Percentiles rank a stretch among this genome's conserved stretches.
These are phyloP conservation scores for Shargacucullia verbasci DNA, from an alignment of 2,888 invertebrate species.

Conservation along the genomic window DNA sequence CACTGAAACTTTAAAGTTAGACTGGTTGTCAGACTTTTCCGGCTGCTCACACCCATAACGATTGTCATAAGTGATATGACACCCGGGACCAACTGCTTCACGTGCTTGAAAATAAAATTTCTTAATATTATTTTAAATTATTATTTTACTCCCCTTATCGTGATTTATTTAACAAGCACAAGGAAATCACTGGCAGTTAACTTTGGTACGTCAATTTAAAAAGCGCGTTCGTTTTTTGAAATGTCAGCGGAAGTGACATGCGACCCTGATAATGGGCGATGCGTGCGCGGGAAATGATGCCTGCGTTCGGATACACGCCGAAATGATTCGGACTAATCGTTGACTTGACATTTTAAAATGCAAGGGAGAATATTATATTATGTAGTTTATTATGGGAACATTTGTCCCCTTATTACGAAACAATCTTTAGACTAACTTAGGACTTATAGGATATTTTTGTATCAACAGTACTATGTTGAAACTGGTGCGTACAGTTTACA, in stretches of 20 bases:
- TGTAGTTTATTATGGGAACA: background rate
- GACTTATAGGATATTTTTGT: too few relatives aligned
- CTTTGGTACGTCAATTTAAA: slow-evolving; percentile 30
- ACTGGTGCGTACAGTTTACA: too few relatives aligned
- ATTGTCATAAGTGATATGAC: too few relatives aligned
- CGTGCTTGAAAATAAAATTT: too few relatives aligned
- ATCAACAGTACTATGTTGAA: too few relatives aligned
- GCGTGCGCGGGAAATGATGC: slow-evolving; percentile 65
- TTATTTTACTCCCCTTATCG: background rate
- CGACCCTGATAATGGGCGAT: slow-evolving; percentile 61
- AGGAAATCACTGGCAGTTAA: slow-evolving; percentile 46
- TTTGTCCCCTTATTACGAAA: too few relatives aligned
- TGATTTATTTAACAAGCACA: slow-evolving; percentile 40
- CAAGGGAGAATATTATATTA: slow-evolving; percentile 8
- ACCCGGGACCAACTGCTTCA: too few relatives aligned
- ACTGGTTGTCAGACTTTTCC: too few relatives aligned
- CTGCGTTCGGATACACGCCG: slow-evolving; percentile 56
- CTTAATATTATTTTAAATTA: too few relatives aligned
- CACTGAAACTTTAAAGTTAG: too few relatives aligned
- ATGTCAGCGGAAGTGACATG: slow-evolving; percentile 71
- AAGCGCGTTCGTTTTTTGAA: slow-evolving; percentile 58
- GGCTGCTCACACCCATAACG: too few relatives aligned
- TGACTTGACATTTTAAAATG: slow-evolving; percentile 62
- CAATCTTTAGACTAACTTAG: too few relatives aligned
- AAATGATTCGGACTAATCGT: slow-evolving; percentile 59